Conservation (phyloP, 2,888 invertebrate species). For the Eueremaeus valkanovi region DNA sequence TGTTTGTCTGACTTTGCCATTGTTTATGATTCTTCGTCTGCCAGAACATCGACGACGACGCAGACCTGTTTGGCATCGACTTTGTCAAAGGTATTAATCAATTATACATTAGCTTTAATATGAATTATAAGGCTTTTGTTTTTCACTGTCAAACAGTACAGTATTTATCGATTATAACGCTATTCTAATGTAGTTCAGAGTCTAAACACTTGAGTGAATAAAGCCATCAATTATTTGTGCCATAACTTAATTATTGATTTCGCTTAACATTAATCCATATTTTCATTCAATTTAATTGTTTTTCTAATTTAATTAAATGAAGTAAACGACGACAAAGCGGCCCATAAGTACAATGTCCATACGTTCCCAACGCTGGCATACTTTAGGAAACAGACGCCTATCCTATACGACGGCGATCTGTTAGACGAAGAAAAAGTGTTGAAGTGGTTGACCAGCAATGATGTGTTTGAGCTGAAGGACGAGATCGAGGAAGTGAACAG, state of each 20-base stretch:
- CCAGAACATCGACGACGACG: conserved; percentile 50
- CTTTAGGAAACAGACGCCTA: conserved; percentile 75
- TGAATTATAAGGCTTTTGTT: too few species aligned
- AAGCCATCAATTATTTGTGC: too few species aligned
- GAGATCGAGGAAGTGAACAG: conserved; percentile 96
- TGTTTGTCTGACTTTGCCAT: too few species aligned
- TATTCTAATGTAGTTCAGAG: too few species aligned
- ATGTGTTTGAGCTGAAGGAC: conserved; percentile 90
- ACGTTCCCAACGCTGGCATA: conserved; percentile 81
- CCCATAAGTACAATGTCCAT: conserved; percentile 73
- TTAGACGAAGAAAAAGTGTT: conserved; percentile 78
- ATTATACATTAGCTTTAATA: too few species aligned
- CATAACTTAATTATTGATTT: too few species aligned
- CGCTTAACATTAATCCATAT: background rate
- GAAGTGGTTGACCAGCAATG: conserved; percentile 86
- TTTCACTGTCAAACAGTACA: too few species aligned
- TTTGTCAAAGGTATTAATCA: conserved; percentile 65
- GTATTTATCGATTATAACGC: too few species aligned
- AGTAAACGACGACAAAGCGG: conserved; percentile 74
- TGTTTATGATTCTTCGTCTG: background rate
- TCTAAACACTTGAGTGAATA: too few species aligned
- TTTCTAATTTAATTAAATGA: background rate
- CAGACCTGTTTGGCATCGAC: conserved; percentile 62
- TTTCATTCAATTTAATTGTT: background rate
- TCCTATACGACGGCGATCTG: conserved; percentile 83